Evolutionary conservation across 2,797 vertebrate species (phyloP), one percentile per base, ranked within the genome.

Genomic region (Choloepus didactylus): DNA sequence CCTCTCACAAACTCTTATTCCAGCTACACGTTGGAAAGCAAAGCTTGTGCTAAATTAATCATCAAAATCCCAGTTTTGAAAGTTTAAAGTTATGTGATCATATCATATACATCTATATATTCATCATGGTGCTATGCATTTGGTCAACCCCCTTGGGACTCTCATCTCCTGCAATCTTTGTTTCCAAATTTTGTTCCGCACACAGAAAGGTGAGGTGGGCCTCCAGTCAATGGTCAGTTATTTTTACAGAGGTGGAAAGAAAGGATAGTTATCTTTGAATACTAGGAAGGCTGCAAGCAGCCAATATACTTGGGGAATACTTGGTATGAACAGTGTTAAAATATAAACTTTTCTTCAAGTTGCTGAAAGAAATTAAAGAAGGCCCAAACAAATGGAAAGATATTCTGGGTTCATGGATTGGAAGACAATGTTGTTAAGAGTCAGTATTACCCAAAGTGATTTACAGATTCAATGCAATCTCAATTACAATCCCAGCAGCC

Each of bases 151-250:
- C 56, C 19, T 5, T 41, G 62, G 64, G 21, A 73, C 41, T 69
- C 27, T 66, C 38, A 1, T 69, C 12, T 62, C 70, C 73, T 51
- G 70, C 49, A 21, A 2, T n/a, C 19, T 51, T 59, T 41, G 31
- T 44, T 46, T 51, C 23, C 10, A 70, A 14, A 25, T 60, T 73
- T 62, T 31, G 59, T 85, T 84, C 73, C 27, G 60, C n/a, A 9
- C 27, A 25, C 49, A 59, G 60, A 73, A 56, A 49, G 41, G 56
- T 29, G 25, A 87, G 29, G 10, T 29, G 31, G 69, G 27, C 70
- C 46, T 27, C 15, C 23, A 6, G 0, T n/a, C 35, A 8, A n/a
- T 9, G 19, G 1, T 27, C 31, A 21, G 0, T 77, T 27, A 16
- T 54, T 80, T 70, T 41, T 27, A 8, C 41, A 4, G 1, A 31